Base-by-base conservation (phyloP, 2,888 invertebrate species). In the Microctonus brassicae region DNA sequence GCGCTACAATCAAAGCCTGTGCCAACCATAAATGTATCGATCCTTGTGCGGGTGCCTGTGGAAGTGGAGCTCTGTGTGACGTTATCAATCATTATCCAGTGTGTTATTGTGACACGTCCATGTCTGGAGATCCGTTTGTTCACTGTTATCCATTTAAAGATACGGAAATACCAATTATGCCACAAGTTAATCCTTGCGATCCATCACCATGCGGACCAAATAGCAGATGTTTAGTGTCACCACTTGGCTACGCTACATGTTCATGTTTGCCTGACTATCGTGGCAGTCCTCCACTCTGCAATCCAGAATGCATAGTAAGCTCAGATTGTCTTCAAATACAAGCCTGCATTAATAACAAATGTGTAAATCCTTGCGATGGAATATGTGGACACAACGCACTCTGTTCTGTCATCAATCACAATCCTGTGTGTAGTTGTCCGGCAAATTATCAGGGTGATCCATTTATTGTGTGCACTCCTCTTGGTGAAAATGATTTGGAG, bases 301-400 rank as follows among this genome's bases (percentile, higher is more conserved):
- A 94, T 87, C 95, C 95, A 11, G 95, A 95, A 88, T 96, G 96
- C 87, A 91, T 94, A 57, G 93, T 94, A 65, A 95, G 93, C 85
- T 93, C 94, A 0, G 95, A 95, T 86, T 96, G 95, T 86, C 90
- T 92, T 53, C 93, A 94, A 84, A 94, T 91, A 73, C 91, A 92
- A 83, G 94, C 95, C 22, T 95, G 95, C 82, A 90, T 94, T 52
- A 95, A 93, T 84, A 92, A 93, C 84, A 93, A 91, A 85, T 96
- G 96, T 86, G 88, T 91, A 0, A 94, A 96, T 88, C 95, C 95
- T n/a, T 96, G 95, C 81, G 92, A 92, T 22, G 94, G 94, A 58
- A 94, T 94, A 72, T 96, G 96, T 85, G 96, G 95, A 20, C 87
- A 91, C 2, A 92, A 92, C 71, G 94, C 96, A 0, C 88, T 91